Evolutionary conservation across 2,113 vertebrate genomes (phyloP), one percentile per base, ranked within the genome.

Genomic region (Heptranchias perlo): DNA sequence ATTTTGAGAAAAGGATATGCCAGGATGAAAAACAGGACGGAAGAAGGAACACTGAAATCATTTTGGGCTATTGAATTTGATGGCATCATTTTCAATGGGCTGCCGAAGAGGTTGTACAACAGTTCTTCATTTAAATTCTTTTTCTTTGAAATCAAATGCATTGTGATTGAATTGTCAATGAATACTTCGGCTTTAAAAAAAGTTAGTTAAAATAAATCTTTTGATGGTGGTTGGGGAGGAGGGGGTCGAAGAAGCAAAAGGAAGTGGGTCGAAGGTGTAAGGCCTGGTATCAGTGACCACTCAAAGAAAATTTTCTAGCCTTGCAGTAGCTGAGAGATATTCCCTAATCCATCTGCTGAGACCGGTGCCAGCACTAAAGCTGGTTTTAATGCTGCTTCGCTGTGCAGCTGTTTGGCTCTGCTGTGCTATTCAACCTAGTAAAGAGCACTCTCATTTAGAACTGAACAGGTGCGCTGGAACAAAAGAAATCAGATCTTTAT

Each of bases 271-370:
- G n/a, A 47, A 93, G 89, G 35, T 7, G 23, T 62, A 18, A n/a
- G 52, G 4, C 52, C 28, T 35, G 54, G 87, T 61, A 91, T 91
- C 4, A 14, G 86, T 54, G 0, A 54, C 28, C 25, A 67, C 25
- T 95, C 93, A 95, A 95, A 67, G 39, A 67, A 95, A 67, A 95
- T 10, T 47, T 21, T 49, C 64, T 49, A 1, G 21, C 64, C 39
- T 95, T 95, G 44, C 62, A 69, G 25, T 39, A 62, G 44, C 31
- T 49, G 23, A 95, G 39, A 67, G 62, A 95, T 95, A 64, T 44
- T 49, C 93, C 93, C 93, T 95, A 95, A 95, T 69, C 64, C 93
- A 95, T 95, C 93, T 64, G 58, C 54, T 93, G 89, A 67, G 44
- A 67, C 25, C 23, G 35, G 58, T 93, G 89, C 89, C 89, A 93